These are phyloP conservation scores for Hemithea aestivaria DNA, from an alignment of 2,888 invertebrate species.

Conservation along the genomic window DNA sequence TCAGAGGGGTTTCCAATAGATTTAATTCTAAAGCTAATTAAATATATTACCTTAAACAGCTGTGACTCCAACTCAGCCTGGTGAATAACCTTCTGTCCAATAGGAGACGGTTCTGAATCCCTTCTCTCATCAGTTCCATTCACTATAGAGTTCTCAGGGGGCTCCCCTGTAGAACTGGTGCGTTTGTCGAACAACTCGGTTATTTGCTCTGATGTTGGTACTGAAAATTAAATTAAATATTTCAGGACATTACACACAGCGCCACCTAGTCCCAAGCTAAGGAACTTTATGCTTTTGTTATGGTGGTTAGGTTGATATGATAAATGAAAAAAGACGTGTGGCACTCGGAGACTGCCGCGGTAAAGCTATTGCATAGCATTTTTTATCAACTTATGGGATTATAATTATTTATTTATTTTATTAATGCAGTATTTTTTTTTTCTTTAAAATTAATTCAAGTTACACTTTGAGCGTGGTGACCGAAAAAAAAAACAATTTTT, in stretches of 20 bases:
- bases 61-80: slow-evolving; percentile 94
- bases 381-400: too few relatives aligned
- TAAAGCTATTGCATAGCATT: too few relatives aligned
- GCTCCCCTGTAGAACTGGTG: slow-evolving; percentile 50
- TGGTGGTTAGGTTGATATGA: too few relatives aligned
- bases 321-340: too few relatives aligned
- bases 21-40: too few relatives aligned
- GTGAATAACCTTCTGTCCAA: slow-evolving; percentile 78
- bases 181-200: slow-evolving; percentile 64
- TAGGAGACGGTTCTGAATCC: slow-evolving; percentile 49
- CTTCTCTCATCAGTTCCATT: slow-evolving; percentile 53
- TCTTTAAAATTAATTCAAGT: too few relatives aligned
- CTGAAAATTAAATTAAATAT: slow-evolving; percentile 33
- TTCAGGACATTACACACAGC: not conserved
- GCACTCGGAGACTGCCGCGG: too few relatives aligned
- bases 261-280: not conserved
- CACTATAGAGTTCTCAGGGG: slow-evolving; percentile 42
- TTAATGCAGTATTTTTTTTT: too few relatives aligned
- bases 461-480: too few relatives aligned
- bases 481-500: too few relatives aligned
- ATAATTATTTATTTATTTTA: too few relatives aligned
- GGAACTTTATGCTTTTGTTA: too few relatives aligned
- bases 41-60: slow-evolving; percentile 85
- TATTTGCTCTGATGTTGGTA: slow-evolving; percentile 57
- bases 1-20: slow-evolving; percentile 52